Evolutionary conservation across 2,888 invertebrate species (phyloP).

Genomic region (Dyspetes luteomarginatus): DNA sequence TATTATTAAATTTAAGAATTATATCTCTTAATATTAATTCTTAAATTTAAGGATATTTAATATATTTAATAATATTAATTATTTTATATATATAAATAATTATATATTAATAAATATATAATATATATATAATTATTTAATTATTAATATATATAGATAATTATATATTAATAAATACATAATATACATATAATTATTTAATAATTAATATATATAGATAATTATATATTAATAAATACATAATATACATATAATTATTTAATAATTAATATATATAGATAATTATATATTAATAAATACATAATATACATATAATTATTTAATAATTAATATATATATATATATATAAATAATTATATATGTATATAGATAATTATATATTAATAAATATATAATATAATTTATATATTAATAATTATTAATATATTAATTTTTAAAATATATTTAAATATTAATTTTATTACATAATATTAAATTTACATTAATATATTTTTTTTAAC

Average conservation of each 20-base stretch:
- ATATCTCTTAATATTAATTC: background rate
- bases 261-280: constrained; percentile 8
- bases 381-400: constrained; percentile 36
- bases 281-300: constrained; percentile 17
- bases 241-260: background rate
- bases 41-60: constrained; percentile 13
- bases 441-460: constrained; percentile 72
- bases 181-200: constrained; percentile 55
- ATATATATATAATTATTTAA: no score
- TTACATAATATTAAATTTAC: constrained; percentile 65
- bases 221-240: constrained; percentile 1
- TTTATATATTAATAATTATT: constrained; percentile 52
- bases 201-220: constrained; percentile 50
- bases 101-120: no score
- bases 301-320: constrained; percentile 29
- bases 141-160: no score
- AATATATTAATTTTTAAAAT: constrained; percentile 58
- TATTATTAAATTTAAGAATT: constrained; percentile 81
- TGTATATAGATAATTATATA: constrained; percentile 53
- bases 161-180: no score
- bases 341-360: constrained; percentile 70
- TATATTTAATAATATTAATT: constrained; percentile 44
- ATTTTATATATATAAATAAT: no score
- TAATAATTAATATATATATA: constrained; percentile 75
- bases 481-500: constrained; percentile 70